Conservation (phyloP, 2,797 vertebrate genomes). For the Pseudopleuronectes americanus region DNA sequence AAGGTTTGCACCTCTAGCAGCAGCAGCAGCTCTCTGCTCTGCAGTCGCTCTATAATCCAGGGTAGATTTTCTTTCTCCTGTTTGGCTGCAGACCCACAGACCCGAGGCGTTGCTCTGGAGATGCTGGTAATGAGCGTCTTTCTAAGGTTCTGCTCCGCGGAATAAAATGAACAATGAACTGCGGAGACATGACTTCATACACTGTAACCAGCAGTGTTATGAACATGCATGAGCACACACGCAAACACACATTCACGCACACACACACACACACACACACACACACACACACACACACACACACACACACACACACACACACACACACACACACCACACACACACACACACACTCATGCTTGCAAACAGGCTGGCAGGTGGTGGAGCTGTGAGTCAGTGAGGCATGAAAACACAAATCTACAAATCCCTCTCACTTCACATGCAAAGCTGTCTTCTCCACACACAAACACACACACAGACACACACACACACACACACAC, state of each 20-base stretch:
- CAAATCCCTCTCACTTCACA: constrained; percentile 25
- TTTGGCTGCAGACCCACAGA: too few relatives aligned
- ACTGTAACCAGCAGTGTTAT: constrained; percentile 10
- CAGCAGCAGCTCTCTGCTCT: too few relatives aligned
- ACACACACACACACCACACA: constrained; percentile 11
- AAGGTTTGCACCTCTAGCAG: too few relatives aligned
- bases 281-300: constrained; percentile 1
- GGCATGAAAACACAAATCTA: constrained; percentile 29
- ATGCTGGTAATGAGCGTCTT: not conserved
- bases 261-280: not conserved
- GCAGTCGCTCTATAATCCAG: too few relatives aligned
- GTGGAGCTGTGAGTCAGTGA: constrained; percentile 31
- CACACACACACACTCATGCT: constrained; percentile 1
- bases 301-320: not conserved
- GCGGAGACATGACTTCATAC: constrained; percentile 16
- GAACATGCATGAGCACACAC: constrained; percentile 34
- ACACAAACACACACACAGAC: not conserved
- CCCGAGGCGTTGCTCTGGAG: not conserved
- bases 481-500: not conserved
- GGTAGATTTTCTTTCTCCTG: too few relatives aligned
- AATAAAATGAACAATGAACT: constrained; percentile 18
- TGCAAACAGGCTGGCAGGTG: constrained; percentile 52
- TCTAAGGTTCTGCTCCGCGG: not conserved
- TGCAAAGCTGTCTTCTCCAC: constrained; percentile 8
- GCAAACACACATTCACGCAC: not conserved